A percentile compares a stretch with the other conserved stretches of the same genome.
phyloP scores from a whole-genome alignment of 2,797 vertebrate species.

The Mycteria americana region DNA sequence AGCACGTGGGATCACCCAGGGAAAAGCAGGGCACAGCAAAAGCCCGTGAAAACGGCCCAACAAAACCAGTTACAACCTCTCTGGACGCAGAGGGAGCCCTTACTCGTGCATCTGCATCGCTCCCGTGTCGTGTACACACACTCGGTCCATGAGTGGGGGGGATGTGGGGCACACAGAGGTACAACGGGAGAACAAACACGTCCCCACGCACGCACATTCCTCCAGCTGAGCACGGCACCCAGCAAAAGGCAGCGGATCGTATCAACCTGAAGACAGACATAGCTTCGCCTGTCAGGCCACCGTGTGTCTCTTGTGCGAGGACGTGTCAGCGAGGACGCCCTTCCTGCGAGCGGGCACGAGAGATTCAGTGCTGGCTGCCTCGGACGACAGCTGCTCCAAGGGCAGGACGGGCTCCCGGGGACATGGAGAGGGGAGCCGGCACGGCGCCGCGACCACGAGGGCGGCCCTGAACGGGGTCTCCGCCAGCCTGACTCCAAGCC shows the following conservation, averaged over 20 bases:
- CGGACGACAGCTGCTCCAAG: fast-evolving
- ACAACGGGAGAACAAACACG: neutral
- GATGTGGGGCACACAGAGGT: neutral
- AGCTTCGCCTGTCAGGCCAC: neutral
- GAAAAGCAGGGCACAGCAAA: neutral
- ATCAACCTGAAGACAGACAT: neutral
- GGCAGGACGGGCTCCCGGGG: neutral
- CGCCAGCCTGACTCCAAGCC: neutral
- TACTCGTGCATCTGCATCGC: fast-evolving
- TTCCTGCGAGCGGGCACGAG: neutral
- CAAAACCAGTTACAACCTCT: neutral
- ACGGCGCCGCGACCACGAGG: fast-evolving
- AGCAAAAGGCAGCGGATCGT: neutral
- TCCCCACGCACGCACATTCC: fast-evolving
- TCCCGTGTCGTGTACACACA: fast-evolving
- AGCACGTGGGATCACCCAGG: fast-evolving
- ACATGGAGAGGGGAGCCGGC: fast-evolving
- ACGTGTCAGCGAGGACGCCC: fast-evolving
- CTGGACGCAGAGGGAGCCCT: neutral
- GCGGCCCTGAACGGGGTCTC: too few species aligned
- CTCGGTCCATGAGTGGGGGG: fast-evolving
- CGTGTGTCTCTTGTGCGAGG: fast-evolving
- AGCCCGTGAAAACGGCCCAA: neutral
- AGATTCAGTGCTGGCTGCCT: neutral
- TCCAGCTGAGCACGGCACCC: neutral